Evolutionary conservation across 2,797 vertebrate species (phyloP).

Genomic region (Sebastes itinus): DNA sequence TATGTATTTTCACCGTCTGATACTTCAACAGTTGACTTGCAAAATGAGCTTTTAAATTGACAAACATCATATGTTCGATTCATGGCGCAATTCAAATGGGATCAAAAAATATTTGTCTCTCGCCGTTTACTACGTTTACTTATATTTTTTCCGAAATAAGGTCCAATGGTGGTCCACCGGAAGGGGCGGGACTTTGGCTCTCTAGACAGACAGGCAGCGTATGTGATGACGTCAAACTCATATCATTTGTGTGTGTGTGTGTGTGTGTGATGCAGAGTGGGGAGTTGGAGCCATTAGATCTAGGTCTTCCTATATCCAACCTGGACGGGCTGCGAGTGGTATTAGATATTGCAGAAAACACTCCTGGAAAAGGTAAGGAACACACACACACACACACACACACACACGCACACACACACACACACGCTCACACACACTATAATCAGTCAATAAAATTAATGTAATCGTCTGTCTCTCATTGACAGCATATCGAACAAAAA

Average conservation of each 20-base stretch:
- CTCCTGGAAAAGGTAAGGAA: constrained; percentile 86
- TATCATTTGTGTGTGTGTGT: constrained; percentile 5
- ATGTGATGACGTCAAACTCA: neutral
- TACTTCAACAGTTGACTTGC: no score
- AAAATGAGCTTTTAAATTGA: no score
- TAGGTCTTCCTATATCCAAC: constrained; percentile 96
- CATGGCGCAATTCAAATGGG: no score
- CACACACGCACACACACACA: no score
- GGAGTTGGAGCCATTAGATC: constrained; percentile 93
- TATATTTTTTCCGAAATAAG: no score
- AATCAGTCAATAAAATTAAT: neutral
- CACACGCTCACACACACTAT: neutral
- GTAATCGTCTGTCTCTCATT: neutral
- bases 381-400: no score
- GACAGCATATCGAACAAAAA: neutral
- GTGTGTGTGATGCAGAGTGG: constrained; percentile 84
- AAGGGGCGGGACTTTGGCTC: no score
- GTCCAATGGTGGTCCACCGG: no score
- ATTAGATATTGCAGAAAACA: constrained; percentile 87
- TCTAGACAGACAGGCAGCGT: neutral
- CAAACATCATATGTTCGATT: no score
- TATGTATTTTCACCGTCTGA: no score
- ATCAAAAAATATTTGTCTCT: no score
- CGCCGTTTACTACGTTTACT: no score
- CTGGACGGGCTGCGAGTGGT: constrained; percentile 95